Conservation (phyloP, 2,797 vertebrate species). For the Gambusia yucatana region DNA sequence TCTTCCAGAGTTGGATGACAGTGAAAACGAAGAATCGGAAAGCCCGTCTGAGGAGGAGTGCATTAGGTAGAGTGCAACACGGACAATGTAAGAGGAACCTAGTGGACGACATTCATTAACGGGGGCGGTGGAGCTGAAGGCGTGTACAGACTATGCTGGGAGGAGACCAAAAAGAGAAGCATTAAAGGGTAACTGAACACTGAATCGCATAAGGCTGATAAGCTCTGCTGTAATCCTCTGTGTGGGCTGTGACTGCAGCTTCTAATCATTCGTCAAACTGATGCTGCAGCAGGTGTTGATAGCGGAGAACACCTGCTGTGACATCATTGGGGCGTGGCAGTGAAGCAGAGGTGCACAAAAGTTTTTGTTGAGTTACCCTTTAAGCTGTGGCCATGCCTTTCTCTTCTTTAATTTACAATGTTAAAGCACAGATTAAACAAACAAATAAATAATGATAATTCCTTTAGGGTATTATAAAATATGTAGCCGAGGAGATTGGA, state of each 20-base stretch:
- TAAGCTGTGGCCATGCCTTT: conserved; percentile 51
- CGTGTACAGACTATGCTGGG: conserved; percentile 53
- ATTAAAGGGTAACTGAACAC: conserved; percentile 61
- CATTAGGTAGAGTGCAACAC: conserved; percentile 84
- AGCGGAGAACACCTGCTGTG: conserved; percentile 34
- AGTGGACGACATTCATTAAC: conserved; percentile 13
- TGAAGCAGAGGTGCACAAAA: conserved; percentile 4
- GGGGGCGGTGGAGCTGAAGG: conserved; percentile 25
- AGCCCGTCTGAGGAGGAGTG: conserved; percentile 88
- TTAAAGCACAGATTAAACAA: conserved; percentile 56
- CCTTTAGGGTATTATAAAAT: conserved; percentile 21
- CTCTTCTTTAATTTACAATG: conserved; percentile 37
- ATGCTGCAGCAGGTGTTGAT: conserved; percentile 46
- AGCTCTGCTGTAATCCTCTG: conserved; percentile 25
- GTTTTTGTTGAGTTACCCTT: conserved; percentile 55
- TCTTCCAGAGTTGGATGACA: conserved; percentile 91
- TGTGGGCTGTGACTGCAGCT: conserved; percentile 11
- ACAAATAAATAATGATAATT: conserved; percentile 5
- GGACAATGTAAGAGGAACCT: conserved; percentile 41
- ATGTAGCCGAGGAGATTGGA: conserved; percentile 25
- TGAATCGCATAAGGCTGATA: conserved; percentile 30
- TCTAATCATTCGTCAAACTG: conserved; percentile 1
- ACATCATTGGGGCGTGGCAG: conserved; percentile 4
- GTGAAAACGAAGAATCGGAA: conserved; percentile 84
- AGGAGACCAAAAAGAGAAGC: conserved; percentile 41